Evolutionary conservation across 2,888 invertebrate species (phyloP), one percentile per base, ranked within the genome.

Genomic region (Leptopilina myrica): DNA sequence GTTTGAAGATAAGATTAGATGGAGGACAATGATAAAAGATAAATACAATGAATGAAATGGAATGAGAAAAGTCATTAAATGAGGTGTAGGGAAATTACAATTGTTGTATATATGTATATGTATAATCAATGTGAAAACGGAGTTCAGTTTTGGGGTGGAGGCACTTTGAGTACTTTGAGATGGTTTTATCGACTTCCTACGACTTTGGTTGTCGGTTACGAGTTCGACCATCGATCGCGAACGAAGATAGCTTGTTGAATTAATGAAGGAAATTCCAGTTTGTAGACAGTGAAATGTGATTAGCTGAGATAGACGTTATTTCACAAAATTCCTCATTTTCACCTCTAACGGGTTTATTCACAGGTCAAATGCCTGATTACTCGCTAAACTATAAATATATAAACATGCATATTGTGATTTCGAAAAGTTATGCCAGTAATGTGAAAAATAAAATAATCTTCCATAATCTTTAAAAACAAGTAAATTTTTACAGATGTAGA

Each of bases 201-300:
- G 73, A 73, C 33, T 56, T 53, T 73, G 73, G 26, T 5, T 73
- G 56, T 73, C n/a, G 56, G 56, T 73, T 56, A 40, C 73, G n/a
- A 73, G 73, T 73, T 73, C 56, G 73, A 73, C 56, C 11, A 56
- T 73, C 73, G 56, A 73, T 73, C 73, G 56, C 5, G 14, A 12
- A 73, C 56, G n/a, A 73, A 56, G 56, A 73, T 56, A 40, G 73
- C 56, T 56, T 33, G 49, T 73, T 9, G 73, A 73, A 73, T 73
- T 73, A 56, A 56, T 56, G 56, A 73, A 56, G 73, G 56, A 73
- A 73, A 56, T 56, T 73, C 53, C 73, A 73, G 73, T 73, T 73
- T 73, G 56, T 73, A 53, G 73, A 56, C 56, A 53, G 33, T 33
- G 73, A 40, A 73, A 73, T 33, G 56, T 40, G 56, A 73, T 56